phyloP scores from a whole-genome alignment of 1,140 invertebrate genomes.

The Potamilus streckersoni region DNA sequence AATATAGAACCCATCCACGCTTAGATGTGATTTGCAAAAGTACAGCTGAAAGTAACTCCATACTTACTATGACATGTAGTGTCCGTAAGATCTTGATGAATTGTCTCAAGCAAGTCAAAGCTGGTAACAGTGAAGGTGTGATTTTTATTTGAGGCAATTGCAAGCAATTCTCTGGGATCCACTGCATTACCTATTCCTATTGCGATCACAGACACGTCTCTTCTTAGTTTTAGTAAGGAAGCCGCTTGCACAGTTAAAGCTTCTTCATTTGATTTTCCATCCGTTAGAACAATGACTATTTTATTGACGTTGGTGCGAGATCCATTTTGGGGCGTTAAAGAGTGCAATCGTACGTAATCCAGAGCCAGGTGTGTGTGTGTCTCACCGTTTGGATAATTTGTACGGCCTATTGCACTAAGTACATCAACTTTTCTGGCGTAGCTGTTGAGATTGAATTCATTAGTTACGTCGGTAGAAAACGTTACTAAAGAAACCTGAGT shows the following conservation, averaged over 20 bases:
- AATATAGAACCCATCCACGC: too few relatives aligned
- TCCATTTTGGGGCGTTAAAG: slow-evolving; percentile 29
- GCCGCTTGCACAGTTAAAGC: slow-evolving; percentile 20
- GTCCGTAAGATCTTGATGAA: slow-evolving; percentile 27
- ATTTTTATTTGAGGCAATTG: slow-evolving; percentile 29
- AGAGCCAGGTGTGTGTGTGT: slow-evolving; percentile 36
- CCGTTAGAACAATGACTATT: slow-evolving; percentile 41
- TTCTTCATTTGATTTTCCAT: slow-evolving; percentile 35
- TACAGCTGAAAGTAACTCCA: too few relatives aligned
- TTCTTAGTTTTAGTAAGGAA: slow-evolving; percentile 28
- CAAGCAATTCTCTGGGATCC: slow-evolving; percentile 26
- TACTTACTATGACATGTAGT: slow-evolving; percentile 26
- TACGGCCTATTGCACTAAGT: slow-evolving; percentile 18
- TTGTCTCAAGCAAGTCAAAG: slow-evolving; percentile 29
- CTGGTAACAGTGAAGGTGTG: slow-evolving; percentile 29
- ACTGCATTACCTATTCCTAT: slow-evolving; percentile 37
- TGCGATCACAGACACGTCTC: slow-evolving; percentile 23
- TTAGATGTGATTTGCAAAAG: too few relatives aligned
- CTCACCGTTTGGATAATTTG: slow-evolving; percentile 25
- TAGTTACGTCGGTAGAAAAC: slow-evolving; percentile 17
- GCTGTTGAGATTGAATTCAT: slow-evolving; percentile 33
- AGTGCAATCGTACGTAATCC: slow-evolving; percentile 26
- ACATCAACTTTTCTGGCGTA: slow-evolving; percentile 21
- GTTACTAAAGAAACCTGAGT: slow-evolving; percentile 34
- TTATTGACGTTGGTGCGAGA: slow-evolving; percentile 29